Evolutionary conservation across 2,888 invertebrate genomes (phyloP).

Genomic region (Amphipyra tragopoginis): DNA sequence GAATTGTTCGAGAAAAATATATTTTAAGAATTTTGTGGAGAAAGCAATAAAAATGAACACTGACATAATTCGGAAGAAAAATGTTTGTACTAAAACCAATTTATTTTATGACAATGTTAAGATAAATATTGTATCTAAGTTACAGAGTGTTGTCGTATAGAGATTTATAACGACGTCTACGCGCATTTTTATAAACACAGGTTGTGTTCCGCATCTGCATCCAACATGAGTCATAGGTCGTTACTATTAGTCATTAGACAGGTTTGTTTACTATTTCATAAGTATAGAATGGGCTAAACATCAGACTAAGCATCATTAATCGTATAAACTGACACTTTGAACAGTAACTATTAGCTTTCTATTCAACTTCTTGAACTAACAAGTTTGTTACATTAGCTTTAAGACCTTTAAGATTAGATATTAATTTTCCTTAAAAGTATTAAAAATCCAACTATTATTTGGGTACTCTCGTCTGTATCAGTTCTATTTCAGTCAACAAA

Average conservation of each 20-base stretch:
- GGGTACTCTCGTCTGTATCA: constrained; percentile 17
- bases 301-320: constrained; percentile 52
- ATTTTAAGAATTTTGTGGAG: not conserved
- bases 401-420: constrained; percentile 10
- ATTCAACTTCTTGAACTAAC: constrained; percentile 16
- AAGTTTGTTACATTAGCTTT: constrained; percentile 15
- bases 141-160: not conserved
- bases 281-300: constrained; percentile 72
- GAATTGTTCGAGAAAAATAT: not conserved
- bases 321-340: constrained; percentile 38
- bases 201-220: constrained; percentile 41
- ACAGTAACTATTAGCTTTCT: constrained; percentile 31
- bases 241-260: constrained; percentile 68
- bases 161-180: constrained; percentile 4
- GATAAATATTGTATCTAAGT: not conserved
- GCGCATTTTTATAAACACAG: constrained; percentile 6
- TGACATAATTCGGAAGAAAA: not conserved
- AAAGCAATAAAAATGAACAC: not conserved
- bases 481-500: constrained; percentile 57
- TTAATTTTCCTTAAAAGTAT: not conserved
- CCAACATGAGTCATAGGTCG: constrained; percentile 68
- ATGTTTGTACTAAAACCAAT: not conserved
- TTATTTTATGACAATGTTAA: not conserved
- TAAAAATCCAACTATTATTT: constrained; percentile 9
- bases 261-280: constrained; percentile 77